Evolutionary conservation across 2,888 invertebrate species (phyloP).

Genomic region (Diploptera punctata): DNA sequence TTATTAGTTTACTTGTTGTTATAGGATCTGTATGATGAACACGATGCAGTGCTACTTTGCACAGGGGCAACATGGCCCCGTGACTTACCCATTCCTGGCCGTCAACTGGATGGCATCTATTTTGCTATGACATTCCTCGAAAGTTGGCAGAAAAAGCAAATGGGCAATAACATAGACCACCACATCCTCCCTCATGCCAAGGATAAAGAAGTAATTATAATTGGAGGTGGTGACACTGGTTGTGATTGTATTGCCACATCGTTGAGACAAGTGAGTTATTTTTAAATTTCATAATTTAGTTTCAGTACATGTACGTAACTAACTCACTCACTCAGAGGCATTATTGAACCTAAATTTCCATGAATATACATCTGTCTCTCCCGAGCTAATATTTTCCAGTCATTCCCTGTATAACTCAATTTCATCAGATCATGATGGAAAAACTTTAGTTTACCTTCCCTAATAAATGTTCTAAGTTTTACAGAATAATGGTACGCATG

Average conservation of each 20-base stretch:
- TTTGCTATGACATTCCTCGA: conserved; percentile 98
- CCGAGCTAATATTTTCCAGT: too few species aligned
- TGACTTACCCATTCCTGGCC: conserved; percentile 84
- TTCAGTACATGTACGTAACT: too few species aligned
- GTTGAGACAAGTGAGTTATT: conserved; percentile 68
- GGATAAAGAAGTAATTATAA: conserved; percentile 86
- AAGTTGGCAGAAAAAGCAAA: conserved; percentile 94
- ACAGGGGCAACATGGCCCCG: conserved; percentile 97
- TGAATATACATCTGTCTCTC: not conserved
- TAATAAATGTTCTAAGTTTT: too few species aligned
- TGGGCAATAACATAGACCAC: conserved; percentile 65
- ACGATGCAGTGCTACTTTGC: conserved; percentile 88
- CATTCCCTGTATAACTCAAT: too few species aligned
- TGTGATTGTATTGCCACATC: conserved; percentile 99
- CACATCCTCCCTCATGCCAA: conserved; percentile 81
- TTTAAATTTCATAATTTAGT: not conserved
- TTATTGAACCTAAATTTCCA: too few species aligned
- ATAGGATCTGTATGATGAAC: conserved; percentile 60
- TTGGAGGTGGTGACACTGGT: conserved; percentile 86
- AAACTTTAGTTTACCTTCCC: too few species aligned
- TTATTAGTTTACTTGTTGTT: not conserved
- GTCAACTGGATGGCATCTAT: conserved; percentile 91
- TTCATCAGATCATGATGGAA: too few species aligned
- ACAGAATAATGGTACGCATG: too few species aligned
- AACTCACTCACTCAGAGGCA: too few species aligned